Evolutionary conservation across 2,113 vertebrate genomes (phyloP).

Genomic region (Pomatorhinus ruficollis): DNA sequence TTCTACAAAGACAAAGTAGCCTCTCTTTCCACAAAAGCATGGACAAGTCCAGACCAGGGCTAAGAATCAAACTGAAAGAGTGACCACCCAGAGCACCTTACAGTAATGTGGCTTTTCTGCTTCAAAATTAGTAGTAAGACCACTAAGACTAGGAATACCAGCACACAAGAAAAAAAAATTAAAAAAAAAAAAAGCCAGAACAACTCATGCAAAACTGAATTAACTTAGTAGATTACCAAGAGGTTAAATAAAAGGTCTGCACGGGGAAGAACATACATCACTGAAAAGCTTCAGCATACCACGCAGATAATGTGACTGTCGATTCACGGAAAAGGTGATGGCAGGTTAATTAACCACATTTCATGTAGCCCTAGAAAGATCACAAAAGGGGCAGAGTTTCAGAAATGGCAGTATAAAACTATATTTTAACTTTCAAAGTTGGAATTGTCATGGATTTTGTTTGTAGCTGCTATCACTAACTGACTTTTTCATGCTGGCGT

Average conservation of each 20-base stretch:
- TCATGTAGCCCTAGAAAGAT: constrained; percentile 12
- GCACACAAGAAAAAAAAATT: background rate
- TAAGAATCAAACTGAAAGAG: background rate
- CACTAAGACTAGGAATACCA: background rate
- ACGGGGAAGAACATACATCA: background rate
- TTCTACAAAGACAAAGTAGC: background rate
- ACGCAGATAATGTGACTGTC: background rate
- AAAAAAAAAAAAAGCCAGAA: background rate
- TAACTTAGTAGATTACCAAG: background rate
- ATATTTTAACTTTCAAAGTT: background rate
- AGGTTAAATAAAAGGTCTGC: constrained; percentile 45
- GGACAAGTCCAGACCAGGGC: background rate
- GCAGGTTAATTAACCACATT: constrained; percentile 58
- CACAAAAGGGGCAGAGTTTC: background rate
- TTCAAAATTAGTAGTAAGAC: background rate
- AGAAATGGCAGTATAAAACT: background rate
- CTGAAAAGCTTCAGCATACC: background rate
- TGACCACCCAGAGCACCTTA: background rate
- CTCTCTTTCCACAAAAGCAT: background rate
- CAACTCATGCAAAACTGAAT: background rate
- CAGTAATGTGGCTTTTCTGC: background rate
- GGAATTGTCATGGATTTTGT: background rate
- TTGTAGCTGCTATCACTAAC: background rate
- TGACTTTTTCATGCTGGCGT: background rate
- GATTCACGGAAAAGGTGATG: constrained; percentile 28